Evolutionary conservation across 2,888 invertebrate genomes (phyloP).

Genomic region (Parnassius mnemosyne): DNA sequence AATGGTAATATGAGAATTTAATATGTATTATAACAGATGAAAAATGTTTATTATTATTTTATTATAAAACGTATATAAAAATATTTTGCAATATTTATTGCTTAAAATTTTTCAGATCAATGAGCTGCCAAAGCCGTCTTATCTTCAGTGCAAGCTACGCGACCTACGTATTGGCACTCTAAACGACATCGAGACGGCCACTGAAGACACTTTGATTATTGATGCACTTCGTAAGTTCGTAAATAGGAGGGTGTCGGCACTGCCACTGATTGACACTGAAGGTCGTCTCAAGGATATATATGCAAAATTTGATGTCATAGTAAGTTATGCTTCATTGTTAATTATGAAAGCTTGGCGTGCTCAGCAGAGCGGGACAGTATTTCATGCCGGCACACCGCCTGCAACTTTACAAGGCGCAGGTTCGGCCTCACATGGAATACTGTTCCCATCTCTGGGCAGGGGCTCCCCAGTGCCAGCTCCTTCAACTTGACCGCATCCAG

Average conservation of each 20-base stretch:
- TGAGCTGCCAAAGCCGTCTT: constrained; percentile 95
- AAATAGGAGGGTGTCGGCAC: constrained; percentile 95
- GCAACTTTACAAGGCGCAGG: no score
- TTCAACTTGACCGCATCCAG: no score
- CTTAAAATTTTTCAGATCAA: constrained; percentile 83
- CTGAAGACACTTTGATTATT: constrained; percentile 95
- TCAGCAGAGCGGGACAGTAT: no score
- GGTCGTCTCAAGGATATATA: constrained; percentile 97
- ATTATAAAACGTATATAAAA: no score
- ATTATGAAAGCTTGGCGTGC: no score
- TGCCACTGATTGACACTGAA: constrained; percentile 94
- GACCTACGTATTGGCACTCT: constrained; percentile 94
- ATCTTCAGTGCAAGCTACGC: constrained; percentile 89
- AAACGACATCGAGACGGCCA: constrained; percentile 94
- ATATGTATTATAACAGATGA: no score
- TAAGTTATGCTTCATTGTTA: constrained; percentile 75
- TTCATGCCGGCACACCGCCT: no score
- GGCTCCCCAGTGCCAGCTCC: no score
- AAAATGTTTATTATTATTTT: no score
- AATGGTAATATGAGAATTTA: no score
- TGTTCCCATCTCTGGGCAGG: no score
- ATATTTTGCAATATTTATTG: background rate
- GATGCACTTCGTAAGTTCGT: constrained; percentile 97
- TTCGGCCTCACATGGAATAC: no score
- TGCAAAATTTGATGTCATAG: constrained; percentile 99